Conservation (phyloP, 2,113 vertebrate species). For the Cyprinodon brontotheroides region DNA sequence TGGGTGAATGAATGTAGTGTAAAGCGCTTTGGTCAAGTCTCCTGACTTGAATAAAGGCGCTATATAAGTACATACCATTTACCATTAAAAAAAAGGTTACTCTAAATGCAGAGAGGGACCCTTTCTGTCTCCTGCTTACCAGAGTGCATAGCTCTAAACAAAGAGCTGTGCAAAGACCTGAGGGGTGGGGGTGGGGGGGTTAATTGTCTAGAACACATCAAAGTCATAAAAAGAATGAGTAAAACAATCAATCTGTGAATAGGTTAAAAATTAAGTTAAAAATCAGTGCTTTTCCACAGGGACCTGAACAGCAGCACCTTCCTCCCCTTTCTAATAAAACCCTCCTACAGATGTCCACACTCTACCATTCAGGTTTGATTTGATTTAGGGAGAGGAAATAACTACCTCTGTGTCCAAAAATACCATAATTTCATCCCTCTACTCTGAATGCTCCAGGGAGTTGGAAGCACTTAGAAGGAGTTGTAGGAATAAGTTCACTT, state of each 20-base stretch:
- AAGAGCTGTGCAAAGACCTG: too few relatives aligned
- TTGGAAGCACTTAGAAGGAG: slow-evolving; percentile 94
- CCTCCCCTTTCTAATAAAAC: slow-evolving; percentile 22
- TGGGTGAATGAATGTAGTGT: too few relatives aligned
- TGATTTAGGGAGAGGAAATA: slow-evolving; percentile 88
- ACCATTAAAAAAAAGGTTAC: too few relatives aligned
- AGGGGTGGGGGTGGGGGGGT: too few relatives aligned
- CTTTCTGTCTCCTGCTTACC: too few relatives aligned
- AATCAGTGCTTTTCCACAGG: background rate
- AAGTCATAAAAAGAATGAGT: too few relatives aligned
- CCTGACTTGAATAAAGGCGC: too few relatives aligned
- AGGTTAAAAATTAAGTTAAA: background rate
- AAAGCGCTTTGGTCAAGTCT: too few relatives aligned
- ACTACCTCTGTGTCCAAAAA: slow-evolving; percentile 87
- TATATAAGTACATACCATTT: too few relatives aligned
- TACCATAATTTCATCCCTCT: slow-evolving; percentile 93
- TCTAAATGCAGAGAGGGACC: too few relatives aligned
- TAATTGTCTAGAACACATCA: too few relatives aligned
- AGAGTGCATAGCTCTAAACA: too few relatives aligned
- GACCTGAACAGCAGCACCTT: slow-evolving; percentile 36
- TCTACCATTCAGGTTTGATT: slow-evolving; percentile 31
- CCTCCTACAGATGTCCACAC: slow-evolving; percentile 18
- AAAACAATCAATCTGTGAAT: background rate
- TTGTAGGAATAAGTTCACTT: slow-evolving; percentile 99
- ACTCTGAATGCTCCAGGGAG: slow-evolving; percentile 97